phyloP scores from a whole-genome alignment of 2,888 invertebrate species.

The Drosophila basisetae region DNA sequence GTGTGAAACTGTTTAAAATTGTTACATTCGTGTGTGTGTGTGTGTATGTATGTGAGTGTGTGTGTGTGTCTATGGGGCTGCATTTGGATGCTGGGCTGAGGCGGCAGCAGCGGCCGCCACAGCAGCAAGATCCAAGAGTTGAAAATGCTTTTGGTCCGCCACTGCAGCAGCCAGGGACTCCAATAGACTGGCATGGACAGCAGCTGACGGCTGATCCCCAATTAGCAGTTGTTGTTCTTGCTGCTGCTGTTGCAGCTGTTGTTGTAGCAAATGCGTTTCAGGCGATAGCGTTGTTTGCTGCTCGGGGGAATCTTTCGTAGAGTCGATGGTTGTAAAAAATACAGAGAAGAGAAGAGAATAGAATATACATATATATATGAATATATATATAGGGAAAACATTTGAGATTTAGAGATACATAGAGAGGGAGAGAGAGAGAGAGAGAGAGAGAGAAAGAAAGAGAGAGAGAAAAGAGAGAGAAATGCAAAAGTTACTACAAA shows the following conservation, averaged over 20 bases:
- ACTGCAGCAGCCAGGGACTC: slow-evolving; percentile 76
- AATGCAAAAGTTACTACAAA: slow-evolving; percentile 57
- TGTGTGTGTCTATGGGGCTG: slow-evolving; percentile 45
- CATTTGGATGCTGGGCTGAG: slow-evolving; percentile 62
- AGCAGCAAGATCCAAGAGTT: slow-evolving; percentile 76
- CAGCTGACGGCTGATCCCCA: slow-evolving; percentile 59
- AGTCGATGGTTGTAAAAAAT: slow-evolving; percentile 51
- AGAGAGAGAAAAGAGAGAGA: slow-evolving; percentile 38
- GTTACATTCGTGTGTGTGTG: slow-evolving; percentile 21
- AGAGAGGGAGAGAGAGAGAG: slow-evolving; percentile 22
- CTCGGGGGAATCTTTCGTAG: slow-evolving; percentile 66
- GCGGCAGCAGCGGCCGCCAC: slow-evolving; percentile 69
- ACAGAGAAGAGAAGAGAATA: slow-evolving; percentile 55
- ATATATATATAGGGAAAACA: slow-evolving; percentile 31
- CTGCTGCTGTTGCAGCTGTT: slow-evolving; percentile 49
- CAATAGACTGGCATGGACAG: slow-evolving; percentile 74
- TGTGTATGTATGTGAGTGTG: background rate
- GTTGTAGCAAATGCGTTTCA: slow-evolving; percentile 54
- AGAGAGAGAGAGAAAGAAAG: slow-evolving; percentile 30
- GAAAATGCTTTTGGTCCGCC: slow-evolving; percentile 80
- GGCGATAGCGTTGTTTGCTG: slow-evolving; percentile 61
- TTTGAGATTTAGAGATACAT: slow-evolving; percentile 1
- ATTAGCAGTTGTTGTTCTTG: slow-evolving; percentile 54
- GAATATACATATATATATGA: slow-evolving; percentile 44
- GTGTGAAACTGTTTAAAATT: slow-evolving; percentile 38